These are phyloP conservation scores for Bucco capensis DNA, from an alignment of 2,113 vertebrate genomes.

Conservation along the genomic window DNA sequence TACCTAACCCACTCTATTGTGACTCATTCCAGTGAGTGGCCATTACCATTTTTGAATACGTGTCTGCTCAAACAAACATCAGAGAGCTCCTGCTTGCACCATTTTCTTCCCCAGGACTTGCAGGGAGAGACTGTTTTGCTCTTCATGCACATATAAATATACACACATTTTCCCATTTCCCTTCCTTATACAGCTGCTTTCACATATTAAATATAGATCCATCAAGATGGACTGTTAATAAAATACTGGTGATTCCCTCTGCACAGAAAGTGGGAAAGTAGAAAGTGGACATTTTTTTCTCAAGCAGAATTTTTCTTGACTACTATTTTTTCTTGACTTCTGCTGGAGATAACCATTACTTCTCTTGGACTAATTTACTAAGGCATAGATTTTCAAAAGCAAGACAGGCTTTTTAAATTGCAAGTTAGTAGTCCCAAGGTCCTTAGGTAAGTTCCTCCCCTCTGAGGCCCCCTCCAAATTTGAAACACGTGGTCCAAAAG, in stretches of 20 bases:
- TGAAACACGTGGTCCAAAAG: not conserved
- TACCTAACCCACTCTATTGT: not conserved
- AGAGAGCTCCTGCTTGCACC: not conserved
- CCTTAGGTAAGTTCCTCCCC: not conserved
- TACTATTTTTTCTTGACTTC: not conserved
- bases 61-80: not conserved
- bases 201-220: not conserved
- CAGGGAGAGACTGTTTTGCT: not conserved
- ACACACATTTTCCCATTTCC: not conserved
- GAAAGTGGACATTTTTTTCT: not conserved
- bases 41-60: not conserved
- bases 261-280: not conserved
- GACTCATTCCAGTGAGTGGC: not conserved
- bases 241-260: not conserved
- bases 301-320: not conserved
- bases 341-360: not conserved
- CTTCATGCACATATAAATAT: accelerated
- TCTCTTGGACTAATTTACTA: not conserved
- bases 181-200: not conserved
- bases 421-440: not conserved
- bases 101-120: not conserved
- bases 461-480: not conserved
- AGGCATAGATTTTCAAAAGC: not conserved
- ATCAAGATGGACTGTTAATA: not conserved
- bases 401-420: not conserved